Conservation (phyloP, 1,140 invertebrate genomes). For the Hyles vespertilio region DNA sequence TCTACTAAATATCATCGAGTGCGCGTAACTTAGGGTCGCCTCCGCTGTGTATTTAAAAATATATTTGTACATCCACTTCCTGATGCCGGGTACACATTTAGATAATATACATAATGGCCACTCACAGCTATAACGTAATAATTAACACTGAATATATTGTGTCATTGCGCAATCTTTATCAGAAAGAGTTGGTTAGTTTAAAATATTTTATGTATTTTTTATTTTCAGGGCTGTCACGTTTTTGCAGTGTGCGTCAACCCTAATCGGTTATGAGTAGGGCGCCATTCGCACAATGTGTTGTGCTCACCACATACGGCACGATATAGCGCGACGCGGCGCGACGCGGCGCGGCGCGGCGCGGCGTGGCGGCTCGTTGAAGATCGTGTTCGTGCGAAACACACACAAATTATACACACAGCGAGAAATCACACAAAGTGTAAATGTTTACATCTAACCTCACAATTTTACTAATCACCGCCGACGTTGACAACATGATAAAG, state of each 20-base stretch:
- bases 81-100: constrained; percentile 22
- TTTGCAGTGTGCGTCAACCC: constrained; percentile 9
- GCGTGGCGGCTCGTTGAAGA: constrained; percentile 4
- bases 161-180: no score
- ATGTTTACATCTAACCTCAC: constrained; percentile 3
- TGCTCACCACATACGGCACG: no score
- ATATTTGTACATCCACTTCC: constrained; percentile 41
- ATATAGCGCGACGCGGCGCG: not conserved
- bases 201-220: no score
- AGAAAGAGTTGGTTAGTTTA: no score
- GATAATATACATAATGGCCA: not conserved
- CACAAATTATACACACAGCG: no score
- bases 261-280: constrained; percentile 11
- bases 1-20: constrained; percentile 72
- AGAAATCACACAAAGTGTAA: not conserved
- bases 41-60: constrained; percentile 62
- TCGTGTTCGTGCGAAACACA: constrained; percentile 6
- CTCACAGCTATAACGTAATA: no score
- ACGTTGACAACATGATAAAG: constrained; percentile 36
- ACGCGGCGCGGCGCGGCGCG: not conserved
- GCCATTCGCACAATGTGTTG: no score
- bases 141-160: no score
- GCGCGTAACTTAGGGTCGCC: constrained; percentile 65
- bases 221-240: no score
- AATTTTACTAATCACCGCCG: constrained; percentile 15